A percentile compares a stretch with the other conserved stretches of the same genome.
Conservation (phyloP, 2,888 invertebrate genomes). For the Polymixis lichenea region DNA sequence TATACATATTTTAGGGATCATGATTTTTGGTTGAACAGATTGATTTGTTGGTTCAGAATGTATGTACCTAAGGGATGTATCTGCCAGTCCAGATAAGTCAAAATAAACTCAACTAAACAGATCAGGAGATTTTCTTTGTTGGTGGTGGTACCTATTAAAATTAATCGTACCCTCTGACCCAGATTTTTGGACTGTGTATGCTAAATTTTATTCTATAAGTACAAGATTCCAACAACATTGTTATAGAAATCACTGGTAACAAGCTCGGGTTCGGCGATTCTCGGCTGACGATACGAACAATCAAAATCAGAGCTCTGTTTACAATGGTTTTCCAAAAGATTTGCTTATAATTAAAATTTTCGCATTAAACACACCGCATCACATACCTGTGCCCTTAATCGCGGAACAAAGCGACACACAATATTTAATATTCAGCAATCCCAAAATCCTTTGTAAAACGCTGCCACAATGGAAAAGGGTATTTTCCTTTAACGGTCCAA, state of each 20-base stretch:
- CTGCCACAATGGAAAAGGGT: constrained; percentile 89
- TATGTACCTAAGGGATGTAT: not conserved
- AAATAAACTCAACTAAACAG: not conserved
- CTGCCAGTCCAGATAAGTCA: not conserved
- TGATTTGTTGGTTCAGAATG: constrained; percentile 34
- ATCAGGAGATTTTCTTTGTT: not conserved
- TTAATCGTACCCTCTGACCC: too few relatives aligned
- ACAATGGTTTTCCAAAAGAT: constrained; percentile 62
- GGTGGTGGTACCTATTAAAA: not conserved
- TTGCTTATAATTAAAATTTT: constrained; percentile 78
- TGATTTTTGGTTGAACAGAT: constrained; percentile 22
- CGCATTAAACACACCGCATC: constrained; percentile 73
- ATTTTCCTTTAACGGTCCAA: constrained; percentile 88
- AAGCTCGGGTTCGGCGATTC: not conserved
- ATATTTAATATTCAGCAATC: constrained; percentile 90
- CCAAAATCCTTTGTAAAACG: constrained; percentile 89
- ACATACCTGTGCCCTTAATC: constrained; percentile 82
- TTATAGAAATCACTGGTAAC: not conserved
- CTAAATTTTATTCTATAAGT: not conserved
- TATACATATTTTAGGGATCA: constrained; percentile 40
- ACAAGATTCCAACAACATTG: not conserved
- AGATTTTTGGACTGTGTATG: too few relatives aligned
- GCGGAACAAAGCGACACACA: constrained; percentile 87
- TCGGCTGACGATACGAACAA: constrained; percentile 36
- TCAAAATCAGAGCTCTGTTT: constrained; percentile 55